A percentile compares a stretch with the other conserved stretches of the same genome.
These are phyloP conservation scores for Sciurus carolinensis DNA, from an alignment of 2,797 vertebrate genomes.

Conservation along the genomic window DNA sequence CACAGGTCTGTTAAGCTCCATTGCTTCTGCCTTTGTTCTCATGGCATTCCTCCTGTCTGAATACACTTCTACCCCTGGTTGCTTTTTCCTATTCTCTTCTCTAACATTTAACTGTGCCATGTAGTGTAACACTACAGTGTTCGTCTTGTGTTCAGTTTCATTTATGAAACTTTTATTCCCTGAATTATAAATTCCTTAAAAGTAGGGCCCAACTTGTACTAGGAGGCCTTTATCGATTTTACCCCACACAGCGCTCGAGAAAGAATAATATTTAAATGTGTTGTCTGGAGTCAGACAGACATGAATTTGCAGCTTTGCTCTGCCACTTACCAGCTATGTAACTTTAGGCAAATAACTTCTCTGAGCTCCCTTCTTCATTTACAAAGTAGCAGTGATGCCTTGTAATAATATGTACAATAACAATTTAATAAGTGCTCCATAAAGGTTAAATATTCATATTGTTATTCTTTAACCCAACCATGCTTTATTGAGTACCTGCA, in stretches of 20 bases:
- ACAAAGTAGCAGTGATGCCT: not conserved
- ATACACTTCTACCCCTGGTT: not conserved
- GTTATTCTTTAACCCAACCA: not conserved
- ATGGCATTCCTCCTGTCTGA: not conserved
- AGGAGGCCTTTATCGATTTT: not conserved
- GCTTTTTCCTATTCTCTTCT: not conserved
- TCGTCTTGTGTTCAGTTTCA: constrained; percentile 12
- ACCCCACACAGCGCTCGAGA: not conserved
- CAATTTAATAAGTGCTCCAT: not conserved
- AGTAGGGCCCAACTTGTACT: not conserved
- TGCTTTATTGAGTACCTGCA: not conserved
- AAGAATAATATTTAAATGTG: not conserved
- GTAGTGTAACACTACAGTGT: not conserved
- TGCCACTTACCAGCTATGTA: not conserved
- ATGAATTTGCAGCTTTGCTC: not conserved
- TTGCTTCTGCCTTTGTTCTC: not conserved
- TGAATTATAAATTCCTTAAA: constrained; percentile 38
- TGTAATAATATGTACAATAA: not conserved
- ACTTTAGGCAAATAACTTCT: constrained; percentile 10
- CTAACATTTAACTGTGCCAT: not conserved
- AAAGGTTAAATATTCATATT: not conserved
- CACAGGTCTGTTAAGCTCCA: not conserved
- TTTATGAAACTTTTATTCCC: not conserved
- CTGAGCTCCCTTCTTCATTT: constrained; percentile 30
- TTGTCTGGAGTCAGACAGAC: constrained; percentile 19